Conservation (phyloP, 1,140 invertebrate species). For the Elysia chlorotica region DNA sequence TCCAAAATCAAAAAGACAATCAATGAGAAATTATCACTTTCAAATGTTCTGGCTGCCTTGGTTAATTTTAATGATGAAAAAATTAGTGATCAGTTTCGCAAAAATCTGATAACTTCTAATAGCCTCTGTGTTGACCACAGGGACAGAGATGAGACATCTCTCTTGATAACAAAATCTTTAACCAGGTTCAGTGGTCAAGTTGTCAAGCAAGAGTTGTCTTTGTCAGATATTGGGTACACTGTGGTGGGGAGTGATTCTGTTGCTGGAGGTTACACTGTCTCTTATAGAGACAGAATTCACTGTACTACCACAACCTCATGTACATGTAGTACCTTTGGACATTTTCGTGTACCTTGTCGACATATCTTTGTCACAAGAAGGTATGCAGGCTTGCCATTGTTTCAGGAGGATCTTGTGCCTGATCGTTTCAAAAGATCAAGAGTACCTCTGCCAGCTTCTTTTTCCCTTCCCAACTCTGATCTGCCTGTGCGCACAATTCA, state of each 20-base stretch:
- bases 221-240: background rate
- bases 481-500: background rate
- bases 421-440: background rate
- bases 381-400: background rate
- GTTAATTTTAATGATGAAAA: background rate
- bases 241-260: no score
- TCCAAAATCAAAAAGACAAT: constrained; percentile 6
- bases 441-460: background rate
- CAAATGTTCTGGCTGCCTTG: background rate
- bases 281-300: background rate
- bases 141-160: background rate
- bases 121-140: background rate
- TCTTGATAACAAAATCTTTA: background rate
- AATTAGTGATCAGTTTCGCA: background rate
- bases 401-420: background rate
- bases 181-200: background rate
- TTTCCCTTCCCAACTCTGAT: no score
- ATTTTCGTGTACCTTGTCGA: background rate
- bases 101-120: background rate
- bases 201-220: background rate
- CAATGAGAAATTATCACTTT: background rate
- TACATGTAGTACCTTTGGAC: background rate
- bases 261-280: background rate
- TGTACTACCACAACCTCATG: background rate
- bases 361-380: background rate